These are phyloP conservation scores for Dascillus cervinus DNA, from an alignment of 2,888 invertebrate species.

Conservation along the genomic window DNA sequence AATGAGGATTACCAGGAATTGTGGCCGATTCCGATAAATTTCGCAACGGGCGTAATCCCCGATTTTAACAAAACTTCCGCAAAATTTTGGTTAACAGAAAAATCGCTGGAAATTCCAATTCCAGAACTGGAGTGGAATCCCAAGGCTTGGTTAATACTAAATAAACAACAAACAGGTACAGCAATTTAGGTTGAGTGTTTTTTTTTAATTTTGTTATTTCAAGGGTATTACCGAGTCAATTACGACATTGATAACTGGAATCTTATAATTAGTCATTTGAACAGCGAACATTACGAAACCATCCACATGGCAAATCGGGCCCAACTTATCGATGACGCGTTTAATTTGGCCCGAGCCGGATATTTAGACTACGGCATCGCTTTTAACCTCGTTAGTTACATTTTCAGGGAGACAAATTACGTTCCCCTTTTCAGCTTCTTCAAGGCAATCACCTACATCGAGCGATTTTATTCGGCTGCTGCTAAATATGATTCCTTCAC, in stretches of 20 bases:
- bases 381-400: slow-evolving; percentile 51
- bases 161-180: slow-evolving; percentile 9
- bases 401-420: slow-evolving; percentile 51
- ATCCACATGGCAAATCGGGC: slow-evolving; percentile 52
- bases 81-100: slow-evolving; percentile 11
- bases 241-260: slow-evolving; percentile 38
- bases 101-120: slow-evolving; percentile 7
- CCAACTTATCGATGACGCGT: slow-evolving; percentile 49
- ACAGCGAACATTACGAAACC: slow-evolving; percentile 31
- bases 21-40: slow-evolving; percentile 9
- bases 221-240: slow-evolving; percentile 39
- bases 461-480: slow-evolving; percentile 14
- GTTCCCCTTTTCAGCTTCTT: slow-evolving; percentile 45
- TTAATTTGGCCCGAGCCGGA: slow-evolving; percentile 48
- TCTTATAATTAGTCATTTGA: slow-evolving; percentile 41
- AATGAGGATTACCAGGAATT: not conserved
- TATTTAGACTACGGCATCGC: slow-evolving; percentile 47
- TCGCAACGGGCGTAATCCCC: slow-evolving; percentile 17
- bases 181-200: not conserved
- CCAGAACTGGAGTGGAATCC: not conserved
- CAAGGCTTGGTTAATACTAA: slow-evolving; percentile 35
- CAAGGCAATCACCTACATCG: slow-evolving; percentile 14
- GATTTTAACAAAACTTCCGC: slow-evolving; percentile 33
- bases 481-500: slow-evolving; percentile 13
- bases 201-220: not conserved